Conservation (phyloP, 2,113 vertebrate genomes). For the Peromyscus leucopus region DNA sequence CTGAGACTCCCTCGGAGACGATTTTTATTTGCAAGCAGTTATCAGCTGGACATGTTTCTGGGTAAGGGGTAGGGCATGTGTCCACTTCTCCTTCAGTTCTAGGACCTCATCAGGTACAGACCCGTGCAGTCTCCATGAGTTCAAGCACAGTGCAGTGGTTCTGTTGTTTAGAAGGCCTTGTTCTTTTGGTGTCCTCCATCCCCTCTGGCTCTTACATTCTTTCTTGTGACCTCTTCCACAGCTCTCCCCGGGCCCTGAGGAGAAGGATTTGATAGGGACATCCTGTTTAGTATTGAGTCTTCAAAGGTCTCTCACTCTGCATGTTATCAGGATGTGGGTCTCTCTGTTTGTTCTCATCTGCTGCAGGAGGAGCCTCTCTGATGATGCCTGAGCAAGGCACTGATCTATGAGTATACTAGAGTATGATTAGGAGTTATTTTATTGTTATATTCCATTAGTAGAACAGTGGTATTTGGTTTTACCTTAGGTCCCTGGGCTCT, state of each 20-base stretch:
- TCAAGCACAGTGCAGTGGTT: fast-evolving
- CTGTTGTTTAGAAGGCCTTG: background rate
- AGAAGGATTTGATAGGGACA: background rate
- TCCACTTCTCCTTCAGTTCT: background rate
- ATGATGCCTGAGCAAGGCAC: background rate
- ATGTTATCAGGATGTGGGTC: background rate
- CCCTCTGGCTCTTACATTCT: background rate
- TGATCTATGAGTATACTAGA: background rate
- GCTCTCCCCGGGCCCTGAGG: background rate
- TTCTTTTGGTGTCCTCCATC: background rate
- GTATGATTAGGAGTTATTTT: background rate
- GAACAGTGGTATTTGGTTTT: background rate
- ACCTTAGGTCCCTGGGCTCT: background rate
- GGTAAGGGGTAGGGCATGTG: background rate
- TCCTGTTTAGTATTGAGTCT: background rate
- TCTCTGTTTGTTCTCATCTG: background rate
- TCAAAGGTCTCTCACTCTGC: background rate
- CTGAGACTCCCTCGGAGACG: background rate
- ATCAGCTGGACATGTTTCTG: background rate
- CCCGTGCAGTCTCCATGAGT: background rate
- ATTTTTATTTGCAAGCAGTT: background rate
- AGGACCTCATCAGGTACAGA: background rate
- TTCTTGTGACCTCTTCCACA: background rate
- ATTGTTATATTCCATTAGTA: background rate
- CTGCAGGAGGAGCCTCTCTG: background rate